Base-by-base conservation (phyloP, 2,888 invertebrate genomes). In the Phengaris arion region DNA sequence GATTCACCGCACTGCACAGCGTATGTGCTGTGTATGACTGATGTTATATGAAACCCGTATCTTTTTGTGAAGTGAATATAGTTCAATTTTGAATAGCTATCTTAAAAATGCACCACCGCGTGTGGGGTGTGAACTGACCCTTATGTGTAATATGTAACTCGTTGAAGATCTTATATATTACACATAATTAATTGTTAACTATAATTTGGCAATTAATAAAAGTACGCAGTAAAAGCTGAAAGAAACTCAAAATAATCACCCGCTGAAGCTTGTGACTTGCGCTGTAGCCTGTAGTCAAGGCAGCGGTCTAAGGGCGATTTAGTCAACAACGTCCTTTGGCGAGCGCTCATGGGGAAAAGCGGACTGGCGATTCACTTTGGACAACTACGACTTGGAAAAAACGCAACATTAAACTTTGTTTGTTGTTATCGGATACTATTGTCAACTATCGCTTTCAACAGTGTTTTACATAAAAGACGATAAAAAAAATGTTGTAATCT, bases 391-490 rank as follows among this genome's bases (percentile, higher is more conserved):
- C 13, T 48, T 15, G 81, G 79, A 82, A 80, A 80, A 70, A 78
- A 84, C 85, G 85, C 79, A 80, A 81, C 85, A 82, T 82, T 85
- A 78, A 74, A 81, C 80, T 81, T 80, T 82, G 81, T 84, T 85
- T 83, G 81, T 80, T 81, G 81, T 79, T 78, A 74, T 74, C 72
- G 48, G 69, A 74, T 75, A 72, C 73, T 72, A 55, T 48, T 74
- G 64, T 77, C 35, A 35, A 35, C 35, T 35, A 35, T 35, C 76
- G 78, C 77, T 68, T 72, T 64, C 55, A 59, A 59, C 51, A 9
- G 22, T 76, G 22, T 72, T 76, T 77, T 76, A 70, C 70, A 70
- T 70, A 70, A 51, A 70, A 70, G 70, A 70, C 51, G 15, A 4
- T 9, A 64, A 59, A 22, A 22, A 4, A 22, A 2, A 59, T 10